Percentiles rank a stretch among this genome's conserved stretches.
Conservation (phyloP, 2,797 vertebrate species). For the Tokudaia muenninki region DNA sequence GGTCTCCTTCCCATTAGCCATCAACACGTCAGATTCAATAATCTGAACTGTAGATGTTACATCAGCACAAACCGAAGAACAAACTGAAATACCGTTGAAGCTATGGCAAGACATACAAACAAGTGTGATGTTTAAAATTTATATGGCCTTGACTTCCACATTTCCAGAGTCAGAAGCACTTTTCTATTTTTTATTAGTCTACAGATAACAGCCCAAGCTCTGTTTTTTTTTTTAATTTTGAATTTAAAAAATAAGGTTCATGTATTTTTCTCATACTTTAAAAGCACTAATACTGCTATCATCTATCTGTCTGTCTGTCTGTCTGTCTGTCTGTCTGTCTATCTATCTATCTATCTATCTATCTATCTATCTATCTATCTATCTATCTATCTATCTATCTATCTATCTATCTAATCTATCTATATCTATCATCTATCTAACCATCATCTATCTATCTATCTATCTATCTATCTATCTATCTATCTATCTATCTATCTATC, state of each 20-base stretch:
- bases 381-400: too few relatives aligned
- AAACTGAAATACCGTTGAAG: background rate
- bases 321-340: background rate
- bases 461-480: background rate
- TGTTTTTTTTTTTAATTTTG: background rate
- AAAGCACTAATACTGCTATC: background rate
- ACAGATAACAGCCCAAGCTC: background rate
- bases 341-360: background rate
- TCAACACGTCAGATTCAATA: background rate
- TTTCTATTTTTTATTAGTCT: conserved; percentile 26
- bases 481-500: background rate
- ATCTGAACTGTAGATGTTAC: background rate
- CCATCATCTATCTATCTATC: background rate
- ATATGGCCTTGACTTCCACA: conserved; percentile 7
- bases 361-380: background rate
- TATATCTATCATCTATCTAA: background rate
- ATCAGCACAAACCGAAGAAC: background rate
- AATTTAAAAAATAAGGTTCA: conserved; percentile 53
- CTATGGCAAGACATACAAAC: background rate
- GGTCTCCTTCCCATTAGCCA: background rate
- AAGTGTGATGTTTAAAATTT: background rate
- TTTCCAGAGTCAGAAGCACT: conserved; percentile 26
- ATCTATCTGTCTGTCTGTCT: too few relatives aligned
- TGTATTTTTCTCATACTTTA: background rate
- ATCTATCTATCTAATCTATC: background rate